Base-by-base conservation (phyloP, 2,113 vertebrate species). In the Ptilonorhynchus violaceus region DNA sequence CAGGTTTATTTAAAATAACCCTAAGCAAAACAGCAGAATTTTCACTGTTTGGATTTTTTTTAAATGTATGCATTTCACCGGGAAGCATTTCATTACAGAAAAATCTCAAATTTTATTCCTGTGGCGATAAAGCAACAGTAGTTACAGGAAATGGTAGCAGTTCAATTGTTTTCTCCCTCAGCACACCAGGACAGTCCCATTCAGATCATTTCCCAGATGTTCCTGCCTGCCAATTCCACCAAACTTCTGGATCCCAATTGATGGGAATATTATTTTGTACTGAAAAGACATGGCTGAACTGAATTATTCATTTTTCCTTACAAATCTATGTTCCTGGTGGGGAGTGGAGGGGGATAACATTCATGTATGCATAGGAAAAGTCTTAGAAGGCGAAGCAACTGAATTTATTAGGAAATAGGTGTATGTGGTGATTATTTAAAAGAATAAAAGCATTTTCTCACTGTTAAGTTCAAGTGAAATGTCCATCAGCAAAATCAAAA, bases 1-100 rank as follows among this genome's bases (percentile, higher is more conserved):
- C 94, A 86, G 80, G 60, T 89, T 91, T 86, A 77, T 93, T 93
- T 93, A 93, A 95, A 97, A 96, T 20, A 91, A 55, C 56, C 60
- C 33, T 47, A 55, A 67, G 60, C 0, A 0, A 89, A 94, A 87
- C 27, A 78, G 46, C 49, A 81, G 14, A 81, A 72, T 49, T 80
- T 53, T 11, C 11, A 42, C 55, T 59, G 55, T 37, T 83, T 56
- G 41, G 37, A 3, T 27, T 50, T 41, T 11, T 70, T 42, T 23
- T 0, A 2, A 72, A 80, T 31, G 13, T 10, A 63, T 63, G 30
- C 27, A 59, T 87, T 63, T 86, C 59, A 55, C 55, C 74, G 39
- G 25, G 35, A 95, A 30, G 47, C 13, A 80, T 64, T 53, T 86
- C 30, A 84, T 66, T 70, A 86, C 30, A 84, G 63, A 72, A 80